A percentile compares a stretch with the other conserved stretches of the same genome.
Evolutionary conservation across 2,113 vertebrate genomes (phyloP).

Genomic region (Hemibagrus wyckioides): DNA sequence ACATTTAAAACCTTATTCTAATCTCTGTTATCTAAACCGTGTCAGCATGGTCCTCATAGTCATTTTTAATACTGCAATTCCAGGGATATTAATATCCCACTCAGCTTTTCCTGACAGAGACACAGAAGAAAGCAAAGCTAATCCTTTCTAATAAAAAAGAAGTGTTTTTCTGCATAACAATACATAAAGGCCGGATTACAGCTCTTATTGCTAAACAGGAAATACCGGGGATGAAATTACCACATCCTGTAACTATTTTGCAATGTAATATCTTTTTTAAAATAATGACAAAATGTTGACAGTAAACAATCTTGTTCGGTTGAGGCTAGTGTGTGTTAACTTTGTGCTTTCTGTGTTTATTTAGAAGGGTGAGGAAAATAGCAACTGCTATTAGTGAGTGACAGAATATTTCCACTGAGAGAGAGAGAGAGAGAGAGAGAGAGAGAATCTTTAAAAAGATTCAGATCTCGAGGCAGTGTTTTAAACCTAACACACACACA

Average conservation of each 20-base stretch:
- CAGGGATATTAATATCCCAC: background rate
- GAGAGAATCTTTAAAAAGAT: background rate
- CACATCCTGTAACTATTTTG: background rate
- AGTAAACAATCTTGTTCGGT: background rate
- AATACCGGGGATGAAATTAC: background rate
- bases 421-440: constrained; percentile 15
- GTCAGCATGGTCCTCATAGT: background rate
- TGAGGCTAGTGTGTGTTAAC: background rate
- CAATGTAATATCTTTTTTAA: no score
- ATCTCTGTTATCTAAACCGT: background rate
- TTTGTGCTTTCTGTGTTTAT: constrained; percentile 9
- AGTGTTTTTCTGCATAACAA: background rate
- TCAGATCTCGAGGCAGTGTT: background rate
- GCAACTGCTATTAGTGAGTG: constrained; percentile 41
- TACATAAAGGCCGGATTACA: background rate
- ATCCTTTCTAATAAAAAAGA: background rate
- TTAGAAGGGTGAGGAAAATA: constrained; percentile 36
- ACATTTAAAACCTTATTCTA: background rate
- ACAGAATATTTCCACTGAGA: constrained; percentile 62
- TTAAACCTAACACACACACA: background rate
- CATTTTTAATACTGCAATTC: background rate
- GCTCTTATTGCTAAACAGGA: background rate
- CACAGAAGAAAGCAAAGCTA: background rate
- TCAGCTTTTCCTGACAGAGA: background rate
- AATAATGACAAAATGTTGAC: background rate